phyloP scores from a whole-genome alignment of 2,888 invertebrate species.

The Empis livida region DNA sequence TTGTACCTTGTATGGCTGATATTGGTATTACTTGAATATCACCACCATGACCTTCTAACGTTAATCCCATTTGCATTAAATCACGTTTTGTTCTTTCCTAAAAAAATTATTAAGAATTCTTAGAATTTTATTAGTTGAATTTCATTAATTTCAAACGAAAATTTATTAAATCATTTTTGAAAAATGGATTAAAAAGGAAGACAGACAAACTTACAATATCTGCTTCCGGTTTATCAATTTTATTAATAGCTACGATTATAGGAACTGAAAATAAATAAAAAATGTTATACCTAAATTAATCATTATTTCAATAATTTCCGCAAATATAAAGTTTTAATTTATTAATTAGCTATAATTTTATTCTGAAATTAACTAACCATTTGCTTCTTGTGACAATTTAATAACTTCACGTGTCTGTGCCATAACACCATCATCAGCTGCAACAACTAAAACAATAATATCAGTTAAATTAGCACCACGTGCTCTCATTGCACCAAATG shows the following conservation, averaged over 20 bases:
- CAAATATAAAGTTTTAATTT: too few species aligned
- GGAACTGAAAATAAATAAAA: slow-evolving; percentile 53
- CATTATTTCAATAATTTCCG: too few species aligned
- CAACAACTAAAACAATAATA: slow-evolving; percentile 89
- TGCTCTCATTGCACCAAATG: slow-evolving; percentile 85
- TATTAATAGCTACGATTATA: slow-evolving; percentile 94
- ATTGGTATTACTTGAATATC: slow-evolving; percentile 84
- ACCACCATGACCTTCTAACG: slow-evolving; percentile 80
- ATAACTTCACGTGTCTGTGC: slow-evolving; percentile 92
- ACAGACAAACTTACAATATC: slow-evolving; percentile 73
- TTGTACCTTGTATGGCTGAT: slow-evolving; percentile 75
- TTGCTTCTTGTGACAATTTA: slow-evolving; percentile 64
- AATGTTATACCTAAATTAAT: too few species aligned
- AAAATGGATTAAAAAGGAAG: too few species aligned
- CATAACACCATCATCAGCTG: slow-evolving; percentile 99
- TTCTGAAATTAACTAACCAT: slow-evolving; percentile 37
- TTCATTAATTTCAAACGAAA: neutral
- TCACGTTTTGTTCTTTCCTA: slow-evolving; percentile 62
- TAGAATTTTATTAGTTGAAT: neutral
- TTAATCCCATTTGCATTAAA: slow-evolving; percentile 64
- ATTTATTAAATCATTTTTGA: neutral
- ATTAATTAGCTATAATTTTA: too few species aligned
- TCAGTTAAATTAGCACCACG: slow-evolving; percentile 93
- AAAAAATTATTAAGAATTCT: slow-evolving; percentile 10
- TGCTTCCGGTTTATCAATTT: slow-evolving; percentile 86